phyloP scores from a whole-genome alignment of 2,888 invertebrate species.

The Helleia helle region DNA sequence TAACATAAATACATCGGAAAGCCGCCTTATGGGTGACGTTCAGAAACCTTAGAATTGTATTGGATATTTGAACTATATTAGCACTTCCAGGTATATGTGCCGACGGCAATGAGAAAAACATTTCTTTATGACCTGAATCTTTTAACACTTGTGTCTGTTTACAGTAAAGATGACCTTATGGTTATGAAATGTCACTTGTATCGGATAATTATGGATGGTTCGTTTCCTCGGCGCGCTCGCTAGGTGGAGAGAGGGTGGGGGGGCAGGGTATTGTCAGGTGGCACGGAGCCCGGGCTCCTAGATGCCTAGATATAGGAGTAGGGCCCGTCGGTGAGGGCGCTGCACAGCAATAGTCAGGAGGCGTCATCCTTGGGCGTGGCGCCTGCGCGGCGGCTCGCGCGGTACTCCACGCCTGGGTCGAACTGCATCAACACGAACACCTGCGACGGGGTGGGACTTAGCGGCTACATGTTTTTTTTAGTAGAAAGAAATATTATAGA shows the following conservation, averaged over 20 bases:
- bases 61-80: background rate
- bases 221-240: slow-evolving; percentile 7
- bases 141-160: too few relatives aligned
- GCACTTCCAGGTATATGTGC: background rate
- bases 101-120: too few relatives aligned
- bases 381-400: slow-evolving; percentile 81
- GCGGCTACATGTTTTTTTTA: too few relatives aligned
- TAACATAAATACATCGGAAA: background rate
- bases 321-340: slow-evolving; percentile 98
- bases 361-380: slow-evolving; percentile 87
- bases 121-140: too few relatives aligned
- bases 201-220: too few relatives aligned
- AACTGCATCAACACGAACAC: slow-evolving; percentile 99
- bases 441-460: too few relatives aligned
- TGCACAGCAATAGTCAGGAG: slow-evolving; percentile 99
- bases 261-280: slow-evolving; percentile 18
- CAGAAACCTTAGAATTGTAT: too few relatives aligned
- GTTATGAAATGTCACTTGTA: too few relatives aligned
- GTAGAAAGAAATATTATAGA: too few relatives aligned
- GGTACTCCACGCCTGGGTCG: slow-evolving; percentile 98
- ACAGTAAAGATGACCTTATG: too few relatives aligned
- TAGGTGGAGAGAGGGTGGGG: slow-evolving; percentile 6
- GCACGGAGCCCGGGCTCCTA: slow-evolving; percentile 58
- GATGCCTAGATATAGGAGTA: slow-evolving; percentile 93
- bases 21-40: too few relatives aligned